Evolutionary conservation across 2,113 vertebrate species (phyloP), one percentile per base, ranked within the genome.

Genomic region (Vidua macroura): DNA sequence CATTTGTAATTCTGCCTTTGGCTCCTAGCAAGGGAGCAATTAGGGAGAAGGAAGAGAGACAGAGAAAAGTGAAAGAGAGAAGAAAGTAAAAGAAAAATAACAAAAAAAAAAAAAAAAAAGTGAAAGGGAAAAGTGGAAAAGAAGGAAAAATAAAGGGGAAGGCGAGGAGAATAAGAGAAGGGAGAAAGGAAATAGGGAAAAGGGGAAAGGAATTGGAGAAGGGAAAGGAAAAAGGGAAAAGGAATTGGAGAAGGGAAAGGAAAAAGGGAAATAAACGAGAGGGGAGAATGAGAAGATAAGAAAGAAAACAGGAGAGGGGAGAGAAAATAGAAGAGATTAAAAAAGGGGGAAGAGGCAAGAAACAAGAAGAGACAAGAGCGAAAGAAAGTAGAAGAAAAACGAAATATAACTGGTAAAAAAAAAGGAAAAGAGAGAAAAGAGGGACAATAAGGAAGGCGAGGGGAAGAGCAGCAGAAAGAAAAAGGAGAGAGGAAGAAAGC

Each of bases 1-100:
- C 72, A 15, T 74, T 83, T 63, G 76, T n/a, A 87, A 94, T 90
- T 96, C 93, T 94, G 52, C 21, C 74, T 93, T 59, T 75, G 95
- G 86, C 79, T 95, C 93, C 87, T 43, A 94, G 70, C 52, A 77
- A 95, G 64, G 77, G 77, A 88, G 74, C 20, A 69, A 83, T 59
- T 72, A 84, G 35, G 13, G 30, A 25, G n/a, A 79, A 43, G 30
- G 25, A 11, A 53, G 24, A 52, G 31, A 41, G 14, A 39, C 27
- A 28, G 20, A 28, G 1, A 73, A 37, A 51, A 51, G 37, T 56
- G 43, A 49, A 44, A 41, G 12, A 48, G 15, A 37, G 20, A 63
- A 70, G 19, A 78, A 78, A 87, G 41, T 27, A 10, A 35, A 39
- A 33, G 19, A 22, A 41, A n/a, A 20, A 23, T 13, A 74, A 41